A percentile compares a stretch with the other conserved stretches of the same genome.
Evolutionary conservation across 2,113 vertebrate genomes (phyloP).

Genomic region (Misgurnus anguillicaudatus): DNA sequence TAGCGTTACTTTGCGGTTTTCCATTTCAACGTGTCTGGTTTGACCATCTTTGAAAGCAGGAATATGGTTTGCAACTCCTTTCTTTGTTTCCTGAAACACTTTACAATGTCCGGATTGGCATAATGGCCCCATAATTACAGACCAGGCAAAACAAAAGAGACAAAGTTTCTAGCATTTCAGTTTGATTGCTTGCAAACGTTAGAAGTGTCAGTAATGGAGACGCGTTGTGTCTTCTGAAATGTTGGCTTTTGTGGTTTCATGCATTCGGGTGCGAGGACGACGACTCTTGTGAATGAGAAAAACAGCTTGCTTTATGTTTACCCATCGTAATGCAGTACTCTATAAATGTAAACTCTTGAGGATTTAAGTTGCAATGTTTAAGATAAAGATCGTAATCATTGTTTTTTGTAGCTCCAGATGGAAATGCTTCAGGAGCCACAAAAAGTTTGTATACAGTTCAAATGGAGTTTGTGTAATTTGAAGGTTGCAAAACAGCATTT

Average conservation of each 20-base stretch:
- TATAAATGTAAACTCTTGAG: constrained; percentile 21
- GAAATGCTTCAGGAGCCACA: not conserved
- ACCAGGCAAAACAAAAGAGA: constrained; percentile 31
- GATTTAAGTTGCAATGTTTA: not conserved
- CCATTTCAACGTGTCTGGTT: constrained; percentile 18
- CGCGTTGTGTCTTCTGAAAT: constrained; percentile 10
- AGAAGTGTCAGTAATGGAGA: constrained; percentile 1
- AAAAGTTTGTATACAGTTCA: not conserved
- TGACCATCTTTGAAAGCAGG: constrained; percentile 26
- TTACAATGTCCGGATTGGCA: not conserved
- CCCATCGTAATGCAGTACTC: not conserved
- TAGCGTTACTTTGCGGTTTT: constrained; percentile 20
- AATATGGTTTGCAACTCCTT: constrained; percentile 13
- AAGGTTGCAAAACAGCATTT: too few species aligned
- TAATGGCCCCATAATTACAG: constrained; percentile 6
- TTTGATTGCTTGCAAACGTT: constrained; percentile 11
- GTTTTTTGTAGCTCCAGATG: not conserved
- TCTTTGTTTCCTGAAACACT: not conserved
- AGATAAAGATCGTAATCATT: not conserved
- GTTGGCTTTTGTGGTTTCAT: not conserved
- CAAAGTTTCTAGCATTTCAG: constrained; percentile 1
- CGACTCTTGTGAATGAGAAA: not conserved
- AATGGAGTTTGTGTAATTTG: too few species aligned
- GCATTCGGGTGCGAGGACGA: too few species aligned
- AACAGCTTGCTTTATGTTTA: not conserved